Base-by-base conservation (phyloP, 53 echinoderm and acorn worm species). In the Zoroaster sp. region DNA sequence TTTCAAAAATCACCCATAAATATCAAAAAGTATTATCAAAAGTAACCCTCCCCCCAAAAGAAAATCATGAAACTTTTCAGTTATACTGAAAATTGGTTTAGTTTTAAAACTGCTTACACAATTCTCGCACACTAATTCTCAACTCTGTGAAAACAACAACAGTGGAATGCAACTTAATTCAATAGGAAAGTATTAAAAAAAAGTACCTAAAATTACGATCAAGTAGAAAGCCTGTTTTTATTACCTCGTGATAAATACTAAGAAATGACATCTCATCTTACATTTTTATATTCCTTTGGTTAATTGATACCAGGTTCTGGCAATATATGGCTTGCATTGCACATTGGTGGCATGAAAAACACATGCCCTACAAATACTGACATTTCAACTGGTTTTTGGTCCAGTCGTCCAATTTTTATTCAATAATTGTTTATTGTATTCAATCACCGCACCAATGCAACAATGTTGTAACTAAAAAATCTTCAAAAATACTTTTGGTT, bases 81-180 rank as follows among this genome's bases (percentile, higher is more conserved):
- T 63, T 18, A 14, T n/a, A 18, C 21, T 18, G 18, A 63, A 63
- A 63, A 18, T 63, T 63, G 12, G 20, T 63, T 13, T 46, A 13
- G 47, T 13, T n/a, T n/a, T n/a, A 32, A 15, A 49, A 76, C 76
- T 17, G 70, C 34, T 31, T 12, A 47, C 76, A 33, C 35, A 31
- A 28, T 25, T 75, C 47, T 1, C 76, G 2, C 76, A 15, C 14
- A 32, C 18, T 1, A 70, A 17, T 37, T 74, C 34, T 36, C 5
- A 17, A 36, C 4, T 11, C 17, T 47, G 47, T 12, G 44, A 43
- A 17, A n/a, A 49, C 76, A 51, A 69, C 69, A 72, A 52, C 53
- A 15, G 30, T 78, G 78, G 78, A 78, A 78, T 78, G 78, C 78
- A 78, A 78, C 51, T 78, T 13, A 78, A 37, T 59, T 39, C 1